Evolutionary conservation across 2,797 vertebrate genomes (phyloP), one percentile per base, ranked within the genome.

Genomic region (Gallinago stenura): DNA sequence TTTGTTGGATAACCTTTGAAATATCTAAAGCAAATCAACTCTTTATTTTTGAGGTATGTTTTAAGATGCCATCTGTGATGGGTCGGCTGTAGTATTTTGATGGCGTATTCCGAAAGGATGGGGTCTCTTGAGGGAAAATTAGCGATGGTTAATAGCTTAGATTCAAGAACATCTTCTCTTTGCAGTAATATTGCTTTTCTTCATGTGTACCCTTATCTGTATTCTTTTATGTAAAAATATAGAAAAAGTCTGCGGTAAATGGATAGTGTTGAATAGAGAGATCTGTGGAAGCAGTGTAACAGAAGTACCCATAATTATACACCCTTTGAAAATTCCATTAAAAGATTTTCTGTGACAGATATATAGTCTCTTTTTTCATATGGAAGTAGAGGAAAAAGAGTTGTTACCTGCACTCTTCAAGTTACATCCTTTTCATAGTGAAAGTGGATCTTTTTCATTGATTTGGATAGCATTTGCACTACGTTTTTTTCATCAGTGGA

Each of bases 171-270:
- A 19, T 51, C 12, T 13, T 64, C 28, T 57, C 31, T 75, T 69
- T 53, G 41, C 69, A 57, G 35, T 48, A 69, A 13, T 30, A 8
- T 25, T 48, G 37, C 19, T 84, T 87, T 91, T 90, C 24, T 87
- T 30, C 9, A 4, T 0, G 0, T 31, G 15, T 24, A 39, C 37
- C 16, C 11, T 83, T 81, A 37, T 8, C 41, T 75, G 20, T 85
- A 25, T 54, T 51, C 25, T 89, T 60, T 81, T 37, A 19, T 45
- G 31, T 70, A 14, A 75, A 80, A 41, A 31, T 43, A 10, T 1
- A 31, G n/a, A 10, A 45, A 45, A 69, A 64, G 4, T 51, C 37
- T 75, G 66, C 66, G 69, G 41, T 46, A 83, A 83, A 58, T 46
- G 39, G 21, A 13, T 62, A 7, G 19, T 66, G 12, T 56, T 61